Base-by-base conservation (phyloP, 2,888 invertebrate species). In the Chromoteleia sp. region DNA sequence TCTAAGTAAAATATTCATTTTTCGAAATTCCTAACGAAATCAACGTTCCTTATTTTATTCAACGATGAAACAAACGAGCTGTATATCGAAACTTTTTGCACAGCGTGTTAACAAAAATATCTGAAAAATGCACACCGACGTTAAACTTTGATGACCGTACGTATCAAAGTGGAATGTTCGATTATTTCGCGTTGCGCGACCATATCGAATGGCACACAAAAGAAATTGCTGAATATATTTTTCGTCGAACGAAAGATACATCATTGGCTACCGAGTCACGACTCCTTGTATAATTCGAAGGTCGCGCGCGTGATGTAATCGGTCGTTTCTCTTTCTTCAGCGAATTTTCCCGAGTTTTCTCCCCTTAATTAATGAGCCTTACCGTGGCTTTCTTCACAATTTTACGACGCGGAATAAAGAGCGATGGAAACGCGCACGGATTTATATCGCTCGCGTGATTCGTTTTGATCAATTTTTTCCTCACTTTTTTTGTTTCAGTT, bases 261-360 rank as follows among this genome's bases (percentile, higher is more conserved):
- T 59, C 41, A 67, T 67, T 67, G 58, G 43, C 52, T 52, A 59
- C 19, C 58, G 17, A 59, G 75, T 67, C 75, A 67, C 67, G 67
- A 48, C 43, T 59, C 21, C 15, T 21, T n/a, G 59, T 59, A 41
- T 25, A 63, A 63, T 33, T 54, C 25, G 58, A 76, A 76, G 75
- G 75, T 76, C 67, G 52, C 67, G 29, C 63, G 52, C 43, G 65
- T 58, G 75, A 65, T 58, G 50, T 67, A 67, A 65, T 75, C 65
- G 39, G 29, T 6, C 29, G 29, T 45, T 56, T 45, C 58, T 56
- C 45, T 39, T 29, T 48, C 58, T 58, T 36, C 45, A 15, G 56
- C 45, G n/a, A 70, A 45, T 68, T 70, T 58, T 45, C 43, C 33
- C 15, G 17, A 63, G 12, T 63, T 63, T 36, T 33, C 33, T 43